Conservation (phyloP, 2,888 invertebrate genomes). For the Tryphoninae sp. region DNA sequence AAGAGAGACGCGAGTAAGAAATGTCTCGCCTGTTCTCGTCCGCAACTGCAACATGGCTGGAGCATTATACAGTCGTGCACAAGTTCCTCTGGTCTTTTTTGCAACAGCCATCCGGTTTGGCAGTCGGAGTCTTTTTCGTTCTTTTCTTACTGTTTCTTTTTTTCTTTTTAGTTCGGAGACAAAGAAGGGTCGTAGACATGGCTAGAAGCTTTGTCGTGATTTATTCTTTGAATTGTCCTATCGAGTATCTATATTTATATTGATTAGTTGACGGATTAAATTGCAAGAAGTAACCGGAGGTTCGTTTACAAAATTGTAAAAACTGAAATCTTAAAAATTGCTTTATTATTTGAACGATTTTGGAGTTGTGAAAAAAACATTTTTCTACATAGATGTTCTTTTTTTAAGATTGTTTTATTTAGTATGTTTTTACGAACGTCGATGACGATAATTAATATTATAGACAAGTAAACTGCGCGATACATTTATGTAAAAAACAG, state of each 20-base stretch:
- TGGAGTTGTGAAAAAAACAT: too few relatives aligned
- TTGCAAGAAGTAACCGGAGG: too few relatives aligned
- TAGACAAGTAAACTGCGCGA: background rate
- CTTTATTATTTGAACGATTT: too few relatives aligned
- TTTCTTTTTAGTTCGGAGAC: background rate
- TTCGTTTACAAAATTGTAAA: too few relatives aligned
- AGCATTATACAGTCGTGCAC: constrained; percentile 6
- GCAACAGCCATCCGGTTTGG: constrained; percentile 25
- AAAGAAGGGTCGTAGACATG: background rate
- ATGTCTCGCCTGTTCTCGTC: constrained; percentile 37
- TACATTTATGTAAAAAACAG: background rate
- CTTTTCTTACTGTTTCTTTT: background rate
- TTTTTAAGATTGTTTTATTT: too few relatives aligned
- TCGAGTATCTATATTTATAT: too few relatives aligned
- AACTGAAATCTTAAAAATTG: too few relatives aligned
- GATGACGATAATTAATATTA: background rate
- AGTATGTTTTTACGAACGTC: too few relatives aligned
- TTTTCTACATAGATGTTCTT: too few relatives aligned
- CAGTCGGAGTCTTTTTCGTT: background rate
- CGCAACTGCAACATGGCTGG: background rate
- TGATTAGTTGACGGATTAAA: too few relatives aligned
- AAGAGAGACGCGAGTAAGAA: constrained; percentile 37
- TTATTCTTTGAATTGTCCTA: too few relatives aligned
- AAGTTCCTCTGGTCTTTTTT: background rate
- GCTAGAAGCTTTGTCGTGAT: too few relatives aligned